Conservation (phyloP, 2,113 vertebrate species). For the Camarhynchus parvulus region DNA sequence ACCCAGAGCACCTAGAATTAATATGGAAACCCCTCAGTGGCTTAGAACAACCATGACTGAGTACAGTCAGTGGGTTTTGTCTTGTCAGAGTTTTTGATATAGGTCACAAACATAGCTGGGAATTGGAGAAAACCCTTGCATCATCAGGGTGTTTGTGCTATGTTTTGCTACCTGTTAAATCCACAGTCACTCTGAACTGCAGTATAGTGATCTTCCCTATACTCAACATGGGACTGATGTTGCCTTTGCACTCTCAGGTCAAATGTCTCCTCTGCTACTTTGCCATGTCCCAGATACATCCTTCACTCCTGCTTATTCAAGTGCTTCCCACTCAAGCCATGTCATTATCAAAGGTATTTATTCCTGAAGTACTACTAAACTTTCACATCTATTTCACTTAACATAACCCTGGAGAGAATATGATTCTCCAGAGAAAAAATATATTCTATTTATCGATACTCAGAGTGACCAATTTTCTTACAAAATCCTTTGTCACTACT, state of each 20-base stretch:
- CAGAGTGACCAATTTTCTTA: not conserved
- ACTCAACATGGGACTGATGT: rapidly evolving
- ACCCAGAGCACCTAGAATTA: not conserved
- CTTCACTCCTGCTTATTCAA: not conserved
- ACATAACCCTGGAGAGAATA: not conserved
- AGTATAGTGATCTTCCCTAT: not conserved
- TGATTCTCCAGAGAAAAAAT: not conserved
- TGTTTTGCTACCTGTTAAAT: not conserved
- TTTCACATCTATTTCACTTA: not conserved
- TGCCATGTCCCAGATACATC: not conserved
- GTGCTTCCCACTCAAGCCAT: not conserved
- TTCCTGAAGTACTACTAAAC: not conserved
- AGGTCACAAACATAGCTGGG: not conserved
- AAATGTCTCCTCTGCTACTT: not conserved
- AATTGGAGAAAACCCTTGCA: not conserved
- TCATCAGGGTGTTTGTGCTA: not conserved
- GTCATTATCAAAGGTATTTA: not conserved
- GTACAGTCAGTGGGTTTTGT: not conserved
- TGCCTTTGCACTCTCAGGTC: not conserved
- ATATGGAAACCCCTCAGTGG: rapidly evolving
- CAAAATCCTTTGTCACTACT: not conserved
- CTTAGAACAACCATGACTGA: not conserved
- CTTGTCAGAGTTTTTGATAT: not conserved
- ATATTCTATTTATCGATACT: not conserved
- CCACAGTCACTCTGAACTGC: not conserved